Percentiles rank a stretch among this genome's conserved stretches.
Conservation (phyloP, 2,113 vertebrate genomes). For the Mormyrus iriodes region DNA sequence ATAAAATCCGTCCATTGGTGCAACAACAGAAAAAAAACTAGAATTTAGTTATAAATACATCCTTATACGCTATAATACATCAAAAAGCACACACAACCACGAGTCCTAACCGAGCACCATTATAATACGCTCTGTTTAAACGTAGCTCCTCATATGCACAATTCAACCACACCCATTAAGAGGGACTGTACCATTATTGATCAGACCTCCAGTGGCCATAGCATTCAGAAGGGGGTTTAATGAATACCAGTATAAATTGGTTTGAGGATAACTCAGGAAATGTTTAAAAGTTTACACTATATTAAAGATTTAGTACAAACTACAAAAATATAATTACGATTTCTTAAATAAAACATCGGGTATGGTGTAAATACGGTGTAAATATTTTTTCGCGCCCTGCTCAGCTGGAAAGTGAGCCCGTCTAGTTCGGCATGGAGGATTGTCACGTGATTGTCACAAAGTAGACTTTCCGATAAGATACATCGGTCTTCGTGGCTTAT, state of each 20-base stretch:
- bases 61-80: not conserved
- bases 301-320: not conserved
- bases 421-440: not conserved
- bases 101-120: conserved; percentile 30
- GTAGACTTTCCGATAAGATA: not conserved
- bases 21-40: conserved; percentile 3
- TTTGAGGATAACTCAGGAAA: not conserved
- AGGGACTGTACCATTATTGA: conserved; percentile 42
- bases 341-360: not conserved
- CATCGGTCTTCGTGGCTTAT: not conserved
- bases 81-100: not conserved
- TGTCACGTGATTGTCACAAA: not conserved
- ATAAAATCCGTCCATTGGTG: conserved; percentile 30
- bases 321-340: not conserved
- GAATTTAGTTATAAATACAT: not conserved
- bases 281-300: not conserved
- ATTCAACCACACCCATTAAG: conserved; percentile 59
- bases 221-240: not conserved
- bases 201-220: conserved; percentile 21
- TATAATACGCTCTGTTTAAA: conserved; percentile 43
- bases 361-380: not conserved
- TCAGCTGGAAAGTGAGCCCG: not conserved
- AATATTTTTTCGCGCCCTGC: not conserved
- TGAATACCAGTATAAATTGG: not conserved
- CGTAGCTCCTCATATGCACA: conserved; percentile 42